These are phyloP conservation scores for Polia nebulosa DNA, from an alignment of 2,888 invertebrate species.

Conservation along the genomic window DNA sequence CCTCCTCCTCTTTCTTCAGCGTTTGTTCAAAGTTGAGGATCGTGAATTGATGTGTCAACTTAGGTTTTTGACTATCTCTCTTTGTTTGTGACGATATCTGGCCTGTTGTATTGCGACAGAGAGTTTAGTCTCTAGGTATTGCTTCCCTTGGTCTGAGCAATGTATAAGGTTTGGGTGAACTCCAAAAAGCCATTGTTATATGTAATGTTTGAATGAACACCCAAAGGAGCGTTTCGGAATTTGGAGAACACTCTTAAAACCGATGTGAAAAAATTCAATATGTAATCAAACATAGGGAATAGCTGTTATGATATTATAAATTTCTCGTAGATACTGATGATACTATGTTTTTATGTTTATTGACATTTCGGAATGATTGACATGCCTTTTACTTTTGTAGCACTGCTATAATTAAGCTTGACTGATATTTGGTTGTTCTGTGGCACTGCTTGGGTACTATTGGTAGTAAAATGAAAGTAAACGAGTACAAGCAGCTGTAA, in stretches of 20 bases:
- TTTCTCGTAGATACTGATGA: no score
- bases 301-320: neutral
- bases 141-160: neutral
- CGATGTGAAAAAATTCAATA: neutral
- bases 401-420: no score
- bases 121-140: neutral
- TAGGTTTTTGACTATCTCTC: neutral
- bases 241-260: no score
- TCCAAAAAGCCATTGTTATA: no score
- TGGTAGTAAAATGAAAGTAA: neutral
- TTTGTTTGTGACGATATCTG: neutral
- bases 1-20: neutral
- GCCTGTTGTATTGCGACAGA: no score
- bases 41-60: neutral
- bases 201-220: no score
- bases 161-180: neutral
- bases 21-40: neutral
- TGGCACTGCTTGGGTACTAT: no score
- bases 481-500: conserved; percentile 1
- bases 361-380: neutral
- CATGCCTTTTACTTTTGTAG: no score
- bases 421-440: neutral
- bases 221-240: no score
- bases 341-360: neutral
- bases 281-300: neutral